Evolutionary conservation across 2,113 vertebrate species (phyloP).

Genomic region (Struthio camelus): DNA sequence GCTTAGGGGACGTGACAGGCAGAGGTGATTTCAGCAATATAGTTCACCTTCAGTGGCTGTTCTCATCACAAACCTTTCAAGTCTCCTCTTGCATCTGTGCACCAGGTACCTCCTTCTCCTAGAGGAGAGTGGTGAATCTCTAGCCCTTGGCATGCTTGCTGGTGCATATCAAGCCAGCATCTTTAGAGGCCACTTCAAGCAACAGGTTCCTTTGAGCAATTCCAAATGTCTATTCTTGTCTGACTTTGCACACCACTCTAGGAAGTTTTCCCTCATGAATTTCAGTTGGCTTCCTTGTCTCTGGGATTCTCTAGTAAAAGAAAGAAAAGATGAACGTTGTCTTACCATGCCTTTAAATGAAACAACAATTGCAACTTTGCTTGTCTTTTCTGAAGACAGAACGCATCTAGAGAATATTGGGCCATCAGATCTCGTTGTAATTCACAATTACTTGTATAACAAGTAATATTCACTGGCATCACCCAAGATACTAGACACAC

Average conservation of each 20-base stretch:
- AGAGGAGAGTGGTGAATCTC: not conserved
- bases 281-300: not conserved
- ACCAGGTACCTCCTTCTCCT: not conserved
- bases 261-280: not conserved
- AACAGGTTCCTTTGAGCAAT: not conserved
- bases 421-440: not conserved
- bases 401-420: not conserved
- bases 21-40: not conserved
- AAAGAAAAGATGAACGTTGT: not conserved
- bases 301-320: not conserved
- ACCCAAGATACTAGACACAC: not conserved
- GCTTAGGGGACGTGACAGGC: not conserved
- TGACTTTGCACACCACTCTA: not conserved
- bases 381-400: not conserved
- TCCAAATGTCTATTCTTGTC: not conserved
- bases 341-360: not conserved
- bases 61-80: not conserved
- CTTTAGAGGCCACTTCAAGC: not conserved
- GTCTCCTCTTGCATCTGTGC: not conserved
- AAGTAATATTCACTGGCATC: not conserved
- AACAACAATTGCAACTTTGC: not conserved
- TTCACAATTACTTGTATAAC: fast-evolving
- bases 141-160: not conserved
- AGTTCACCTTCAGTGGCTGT: not conserved
- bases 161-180: not conserved